Evolutionary conservation across 2,797 vertebrate genomes (phyloP).

Genomic region (Dendrocincla tyrannina): DNA sequence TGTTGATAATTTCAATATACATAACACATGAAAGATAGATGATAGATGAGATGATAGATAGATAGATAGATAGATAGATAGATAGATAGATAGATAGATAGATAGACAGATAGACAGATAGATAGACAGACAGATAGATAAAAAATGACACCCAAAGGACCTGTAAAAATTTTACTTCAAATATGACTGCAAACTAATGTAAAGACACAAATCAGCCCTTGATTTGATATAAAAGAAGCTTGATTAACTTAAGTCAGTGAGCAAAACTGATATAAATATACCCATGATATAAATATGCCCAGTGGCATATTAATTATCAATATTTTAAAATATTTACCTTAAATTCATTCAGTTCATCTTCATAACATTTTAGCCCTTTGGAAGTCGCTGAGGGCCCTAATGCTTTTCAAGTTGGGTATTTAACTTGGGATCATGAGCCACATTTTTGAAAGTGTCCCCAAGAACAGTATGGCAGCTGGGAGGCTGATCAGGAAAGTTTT

Average conservation of each 20-base stretch:
- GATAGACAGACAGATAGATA: background rate
- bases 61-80: too few relatives aligned
- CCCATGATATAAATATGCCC: background rate
- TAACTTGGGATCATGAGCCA: background rate
- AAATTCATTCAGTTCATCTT: background rate
- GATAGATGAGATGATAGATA: background rate
- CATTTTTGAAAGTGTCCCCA: background rate
- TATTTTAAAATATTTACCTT: background rate
- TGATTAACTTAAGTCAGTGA: background rate
- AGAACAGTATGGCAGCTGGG: background rate
- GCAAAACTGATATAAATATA: background rate
- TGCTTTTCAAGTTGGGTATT: background rate
- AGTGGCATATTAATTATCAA: background rate
- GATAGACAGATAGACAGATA: background rate
- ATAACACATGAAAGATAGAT: background rate
- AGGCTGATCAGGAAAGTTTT: background rate
- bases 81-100: background rate
- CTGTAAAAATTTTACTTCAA: background rate
- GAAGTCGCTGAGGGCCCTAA: background rate
- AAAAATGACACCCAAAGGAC: background rate
- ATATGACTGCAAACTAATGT: background rate
- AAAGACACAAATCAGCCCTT: background rate
- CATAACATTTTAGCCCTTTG: background rate
- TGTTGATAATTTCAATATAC: background rate
- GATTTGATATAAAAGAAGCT: background rate